Conservation (phyloP, 2,113 vertebrate genomes). For the Chamaea fasciata region DNA sequence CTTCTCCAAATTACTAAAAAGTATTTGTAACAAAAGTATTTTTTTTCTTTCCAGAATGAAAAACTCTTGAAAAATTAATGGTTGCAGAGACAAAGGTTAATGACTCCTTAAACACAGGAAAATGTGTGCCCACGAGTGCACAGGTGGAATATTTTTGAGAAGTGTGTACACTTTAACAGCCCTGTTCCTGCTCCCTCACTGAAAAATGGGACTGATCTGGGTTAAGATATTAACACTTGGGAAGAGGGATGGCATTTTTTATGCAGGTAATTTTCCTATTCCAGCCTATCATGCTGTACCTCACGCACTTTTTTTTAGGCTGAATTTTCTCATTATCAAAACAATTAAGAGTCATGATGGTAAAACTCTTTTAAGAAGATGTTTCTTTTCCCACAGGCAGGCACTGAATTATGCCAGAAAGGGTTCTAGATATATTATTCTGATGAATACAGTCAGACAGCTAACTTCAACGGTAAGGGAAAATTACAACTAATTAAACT, state of each 20-base stretch:
- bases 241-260: not conserved
- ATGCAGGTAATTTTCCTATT: not conserved
- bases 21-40: not conserved
- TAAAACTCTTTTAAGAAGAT: not conserved
- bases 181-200: not conserved
- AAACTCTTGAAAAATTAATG: conserved; percentile 17
- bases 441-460: not conserved
- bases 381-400: not conserved
- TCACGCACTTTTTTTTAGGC: not conserved
- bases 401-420: not conserved
- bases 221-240: not conserved
- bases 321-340: not conserved
- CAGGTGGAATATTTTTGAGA: not conserved
- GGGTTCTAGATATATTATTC: not conserved
- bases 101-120: not conserved
- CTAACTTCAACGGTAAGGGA: not conserved
- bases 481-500: not conserved
- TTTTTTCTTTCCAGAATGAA: conserved; percentile 3
- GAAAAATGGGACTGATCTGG: not conserved
- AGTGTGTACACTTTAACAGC: not conserved
- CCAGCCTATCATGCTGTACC: not conserved
- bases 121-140: not conserved
- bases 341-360: not conserved
- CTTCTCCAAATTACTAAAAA: conserved; percentile 5
- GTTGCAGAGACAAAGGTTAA: conserved; percentile 14